Conservation (phyloP, 2,888 invertebrate genomes). For the Zhuqinia jingwanae region DNA sequence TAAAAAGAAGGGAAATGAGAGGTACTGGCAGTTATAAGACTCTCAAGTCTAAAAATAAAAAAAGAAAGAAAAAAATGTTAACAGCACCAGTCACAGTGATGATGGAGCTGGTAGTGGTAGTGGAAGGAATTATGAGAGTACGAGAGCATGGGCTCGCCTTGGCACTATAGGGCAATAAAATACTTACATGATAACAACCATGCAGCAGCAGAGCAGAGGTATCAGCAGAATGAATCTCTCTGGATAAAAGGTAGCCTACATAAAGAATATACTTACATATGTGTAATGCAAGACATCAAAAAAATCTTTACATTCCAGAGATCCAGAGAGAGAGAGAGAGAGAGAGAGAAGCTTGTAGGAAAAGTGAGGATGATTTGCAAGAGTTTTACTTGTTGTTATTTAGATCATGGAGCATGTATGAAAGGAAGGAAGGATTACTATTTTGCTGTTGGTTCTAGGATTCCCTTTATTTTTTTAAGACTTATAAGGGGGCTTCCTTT, state of each 20-base stretch:
- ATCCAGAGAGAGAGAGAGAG: too few relatives aligned
- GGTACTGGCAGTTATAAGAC: not conserved
- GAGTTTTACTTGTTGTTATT: slow-evolving; percentile 23
- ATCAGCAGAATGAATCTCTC: not conserved
- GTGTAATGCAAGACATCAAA: not conserved
- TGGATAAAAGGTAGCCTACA: not conserved
- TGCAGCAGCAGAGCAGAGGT: too few relatives aligned
- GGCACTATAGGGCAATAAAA: slow-evolving; percentile 29
- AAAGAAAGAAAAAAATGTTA: not conserved
- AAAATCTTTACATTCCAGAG: not conserved
- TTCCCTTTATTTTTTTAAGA: not conserved
- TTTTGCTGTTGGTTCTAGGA: not conserved
- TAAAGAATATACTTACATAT: not conserved
- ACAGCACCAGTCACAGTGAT: too few relatives aligned
- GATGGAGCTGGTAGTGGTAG: too few relatives aligned
- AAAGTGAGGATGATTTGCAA: not conserved
- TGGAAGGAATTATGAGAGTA: not conserved
- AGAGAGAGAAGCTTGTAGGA: too few relatives aligned
- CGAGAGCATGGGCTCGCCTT: not conserved
- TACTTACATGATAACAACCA: too few relatives aligned
- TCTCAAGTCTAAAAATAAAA: not conserved
- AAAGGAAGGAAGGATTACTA: not conserved
- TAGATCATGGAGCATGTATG: not conserved
- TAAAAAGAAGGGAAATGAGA: not conserved
- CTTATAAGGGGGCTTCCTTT: too few relatives aligned